These are phyloP conservation scores for Philopedon plagiatum DNA, from an alignment of 2,888 invertebrate species.

Conservation along the genomic window DNA sequence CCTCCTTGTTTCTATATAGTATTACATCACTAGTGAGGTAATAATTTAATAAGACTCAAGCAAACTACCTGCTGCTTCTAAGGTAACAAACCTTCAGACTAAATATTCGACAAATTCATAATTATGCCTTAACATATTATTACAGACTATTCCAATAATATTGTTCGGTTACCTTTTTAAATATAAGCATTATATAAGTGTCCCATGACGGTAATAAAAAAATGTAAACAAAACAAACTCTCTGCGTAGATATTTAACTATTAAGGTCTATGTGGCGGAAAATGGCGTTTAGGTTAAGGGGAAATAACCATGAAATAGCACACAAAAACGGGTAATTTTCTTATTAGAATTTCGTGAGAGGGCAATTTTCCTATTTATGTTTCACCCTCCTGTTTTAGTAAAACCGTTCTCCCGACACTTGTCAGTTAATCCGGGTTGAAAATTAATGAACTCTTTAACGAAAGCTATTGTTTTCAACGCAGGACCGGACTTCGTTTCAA, in stretches of 20 bases:
- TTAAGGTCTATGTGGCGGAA: not conserved
- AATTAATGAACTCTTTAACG: slow-evolving; percentile 9
- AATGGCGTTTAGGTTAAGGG: not conserved
- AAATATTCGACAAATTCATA: no score
- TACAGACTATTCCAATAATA: no score
- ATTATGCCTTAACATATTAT: no score
- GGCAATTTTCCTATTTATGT: not conserved
- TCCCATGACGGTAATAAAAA: no score
- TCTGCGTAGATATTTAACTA: not conserved
- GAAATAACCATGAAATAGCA: not conserved
- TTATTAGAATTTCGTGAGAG: not conserved
- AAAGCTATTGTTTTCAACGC: not conserved
- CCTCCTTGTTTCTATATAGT: no score
- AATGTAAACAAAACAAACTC: no score
- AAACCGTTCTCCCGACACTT: slow-evolving; percentile 10
- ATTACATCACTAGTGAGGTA: no score
- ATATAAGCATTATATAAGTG: no score
- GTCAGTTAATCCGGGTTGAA: slow-evolving; percentile 2
- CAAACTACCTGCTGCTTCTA: no score
- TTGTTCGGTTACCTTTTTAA: no score
- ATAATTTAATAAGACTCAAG: no score
- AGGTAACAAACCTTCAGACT: no score
- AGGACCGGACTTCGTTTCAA: not conserved
- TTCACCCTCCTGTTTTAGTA: not conserved
- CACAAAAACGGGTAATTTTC: not conserved